A percentile compares a stretch with the other conserved stretches of the same genome.
Conservation (phyloP, 2,888 invertebrate species). For the Agriopis marginaria region DNA sequence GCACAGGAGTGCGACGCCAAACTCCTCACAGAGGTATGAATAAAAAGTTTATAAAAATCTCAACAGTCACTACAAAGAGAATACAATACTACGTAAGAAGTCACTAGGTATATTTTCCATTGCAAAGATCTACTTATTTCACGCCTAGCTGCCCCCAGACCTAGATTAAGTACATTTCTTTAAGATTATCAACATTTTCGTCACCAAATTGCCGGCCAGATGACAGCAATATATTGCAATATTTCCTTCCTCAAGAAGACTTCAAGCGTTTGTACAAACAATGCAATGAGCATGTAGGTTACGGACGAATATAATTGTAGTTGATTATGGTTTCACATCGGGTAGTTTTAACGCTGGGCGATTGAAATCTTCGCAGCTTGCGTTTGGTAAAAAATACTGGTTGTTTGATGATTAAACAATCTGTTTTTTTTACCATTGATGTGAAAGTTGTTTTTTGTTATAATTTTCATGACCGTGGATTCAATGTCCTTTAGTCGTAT, state of each 20-base stretch:
- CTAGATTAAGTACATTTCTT: constrained; percentile 12
- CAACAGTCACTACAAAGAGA: no score
- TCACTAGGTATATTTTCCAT: neutral
- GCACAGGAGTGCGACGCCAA: no score
- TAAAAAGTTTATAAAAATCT: no score
- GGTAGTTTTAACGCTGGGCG: constrained; percentile 22
- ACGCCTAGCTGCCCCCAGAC: constrained; percentile 11
- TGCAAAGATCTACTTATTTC: constrained; percentile 19
- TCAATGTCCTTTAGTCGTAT: no score
- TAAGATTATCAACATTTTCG: constrained; percentile 22
- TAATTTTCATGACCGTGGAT: no score
- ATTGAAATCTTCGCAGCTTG: constrained; percentile 24
- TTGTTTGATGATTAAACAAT: no score
- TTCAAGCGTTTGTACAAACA: constrained; percentile 52
- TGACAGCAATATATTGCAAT: constrained; percentile 37
- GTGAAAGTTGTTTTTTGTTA: no score
- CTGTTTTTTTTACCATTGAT: no score
- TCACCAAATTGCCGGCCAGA: constrained; percentile 24
- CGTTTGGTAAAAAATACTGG: neutral
- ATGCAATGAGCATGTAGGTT: constrained; percentile 68
- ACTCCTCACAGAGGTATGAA: no score
- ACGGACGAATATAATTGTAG: constrained; percentile 59
- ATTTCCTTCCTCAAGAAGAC: constrained; percentile 32
- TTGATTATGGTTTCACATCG: constrained; percentile 35
- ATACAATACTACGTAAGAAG: neutral